Evolutionary conservation across 2,888 invertebrate genomes (phyloP).

Genomic region (Amiota minor): DNA sequence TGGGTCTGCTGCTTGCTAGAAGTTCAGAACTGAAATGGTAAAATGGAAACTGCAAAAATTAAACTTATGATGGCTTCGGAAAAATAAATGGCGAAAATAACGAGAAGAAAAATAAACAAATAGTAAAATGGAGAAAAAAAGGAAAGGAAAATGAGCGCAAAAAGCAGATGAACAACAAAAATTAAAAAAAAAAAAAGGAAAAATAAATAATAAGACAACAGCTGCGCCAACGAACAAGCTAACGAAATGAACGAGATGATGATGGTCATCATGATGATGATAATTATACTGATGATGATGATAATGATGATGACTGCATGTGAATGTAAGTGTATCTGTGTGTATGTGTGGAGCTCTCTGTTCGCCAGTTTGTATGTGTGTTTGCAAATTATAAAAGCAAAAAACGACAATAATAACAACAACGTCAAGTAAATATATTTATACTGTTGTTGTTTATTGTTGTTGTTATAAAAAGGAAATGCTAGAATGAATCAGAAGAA

Average conservation of each 20-base stretch:
- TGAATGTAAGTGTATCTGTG: slow-evolving; percentile 25
- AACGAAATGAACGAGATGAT: too few relatives aligned
- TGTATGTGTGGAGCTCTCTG: slow-evolving; percentile 12
- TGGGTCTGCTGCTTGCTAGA: slow-evolving; percentile 38
- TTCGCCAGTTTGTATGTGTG: slow-evolving; percentile 18
- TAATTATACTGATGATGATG: too few relatives aligned
- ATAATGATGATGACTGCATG: too few relatives aligned
- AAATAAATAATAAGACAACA: slow-evolving; percentile 64
- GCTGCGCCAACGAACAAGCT: slow-evolving; percentile 46
- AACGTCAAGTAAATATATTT: slow-evolving; percentile 25
- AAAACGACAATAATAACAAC: slow-evolving; percentile 14
- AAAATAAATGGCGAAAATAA: slow-evolving; percentile 39
- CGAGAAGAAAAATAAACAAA: slow-evolving; percentile 50
- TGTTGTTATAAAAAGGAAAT: slow-evolving; percentile 42
- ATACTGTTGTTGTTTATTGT: slow-evolving; percentile 10
- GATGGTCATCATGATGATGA: too few relatives aligned
- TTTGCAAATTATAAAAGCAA: slow-evolving; percentile 53
- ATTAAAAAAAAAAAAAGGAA: slow-evolving; percentile 40
- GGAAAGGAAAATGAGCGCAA: slow-evolving; percentile 40
- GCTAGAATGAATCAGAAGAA: slow-evolving; percentile 43
- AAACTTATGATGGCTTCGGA: slow-evolving; percentile 52
- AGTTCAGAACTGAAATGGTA: slow-evolving; percentile 51
- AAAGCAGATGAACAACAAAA: slow-evolving; percentile 42
- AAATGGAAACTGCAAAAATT: slow-evolving; percentile 57
- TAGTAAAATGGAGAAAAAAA: slow-evolving; percentile 39